Evolutionary conservation across 2,113 vertebrate genomes (phyloP).

Genomic region (Narcine bancroftii): DNA sequence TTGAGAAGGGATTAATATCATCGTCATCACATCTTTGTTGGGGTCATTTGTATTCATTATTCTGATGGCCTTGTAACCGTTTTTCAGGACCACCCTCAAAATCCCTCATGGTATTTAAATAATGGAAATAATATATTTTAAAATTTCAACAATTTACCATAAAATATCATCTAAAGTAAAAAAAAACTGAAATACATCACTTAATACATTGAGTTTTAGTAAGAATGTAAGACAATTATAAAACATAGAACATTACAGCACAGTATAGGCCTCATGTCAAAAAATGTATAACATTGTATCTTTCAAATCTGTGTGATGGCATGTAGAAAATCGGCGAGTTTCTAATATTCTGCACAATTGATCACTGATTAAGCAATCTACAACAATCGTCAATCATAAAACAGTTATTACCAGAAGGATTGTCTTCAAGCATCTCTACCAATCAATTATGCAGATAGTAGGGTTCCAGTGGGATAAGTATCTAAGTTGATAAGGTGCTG

Average conservation of each 20-base stretch:
- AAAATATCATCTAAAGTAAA: not conserved
- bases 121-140: not conserved
- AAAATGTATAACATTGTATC: not conserved
- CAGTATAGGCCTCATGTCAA: too few species aligned
- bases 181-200: not conserved
- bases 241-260: too few species aligned
- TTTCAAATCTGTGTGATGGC: not conserved
- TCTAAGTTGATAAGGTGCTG: not conserved
- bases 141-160: not conserved
- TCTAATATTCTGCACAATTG: not conserved
- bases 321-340: not conserved
- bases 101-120: not conserved
- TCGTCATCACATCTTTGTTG: not conserved
- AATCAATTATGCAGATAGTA: not conserved
- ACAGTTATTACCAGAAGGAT: not conserved
- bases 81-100: not conserved
- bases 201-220: not conserved
- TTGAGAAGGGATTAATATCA: not conserved
- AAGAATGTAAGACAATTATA: not conserved
- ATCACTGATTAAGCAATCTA: not conserved
- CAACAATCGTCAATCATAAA: not conserved
- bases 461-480: not conserved
- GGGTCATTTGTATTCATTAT: not conserved
- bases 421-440: not conserved
- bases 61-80: not conserved